Evolutionary conservation across 2,888 invertebrate genomes (phyloP), one percentile per base, ranked within the genome.

Genomic region (Zygothrica quintamaculata): DNA sequence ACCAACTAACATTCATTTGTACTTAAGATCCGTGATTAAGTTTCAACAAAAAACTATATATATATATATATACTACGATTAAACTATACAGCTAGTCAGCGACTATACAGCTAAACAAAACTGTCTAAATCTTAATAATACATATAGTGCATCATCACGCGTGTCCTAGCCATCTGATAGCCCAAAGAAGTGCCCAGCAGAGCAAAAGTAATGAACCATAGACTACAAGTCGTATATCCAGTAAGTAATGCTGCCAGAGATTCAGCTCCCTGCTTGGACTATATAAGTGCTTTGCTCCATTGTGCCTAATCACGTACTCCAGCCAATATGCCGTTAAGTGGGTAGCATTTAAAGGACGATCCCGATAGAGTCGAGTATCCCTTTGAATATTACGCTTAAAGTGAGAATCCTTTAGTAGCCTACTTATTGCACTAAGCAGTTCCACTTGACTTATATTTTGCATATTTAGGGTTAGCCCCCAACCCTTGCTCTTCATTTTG

Each of bases 401-500:
- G 0, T 25, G 57, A 0, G 40, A 2, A 25, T 85, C 66, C 1
- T 7, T 25, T 0, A 89, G 50, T 1, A 89, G 18, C 12, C 71
- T 47, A 0, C 37, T 7, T 5, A 89, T 64, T 0, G 65, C 31
- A 0, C 22, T 16, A 0, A 67, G 11, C 8, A 90, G 48, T 1
- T 57, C 25, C 0, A 26, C 34, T 12, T 59, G 44, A 2, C 44
- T 77, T 0, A 85, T 9, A 3, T 64, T 64, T 0, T 58, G 37
- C 1, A 62, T 29, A 4, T 78, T 12, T 3, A 88, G 39, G 0
- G 47, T 52, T 3, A 84, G n/a, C 0, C 86, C 89, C 66, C 81
- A 85, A 0, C 95, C 95, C 64, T 94, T 94, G 0, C 91, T 79
- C 89, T 93, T 94, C 0, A 95, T 94, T 90, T 95, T 95, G 0